Evolutionary conservation across 2,888 invertebrate genomes (phyloP).

Genomic region (Folsomia candida): DNA sequence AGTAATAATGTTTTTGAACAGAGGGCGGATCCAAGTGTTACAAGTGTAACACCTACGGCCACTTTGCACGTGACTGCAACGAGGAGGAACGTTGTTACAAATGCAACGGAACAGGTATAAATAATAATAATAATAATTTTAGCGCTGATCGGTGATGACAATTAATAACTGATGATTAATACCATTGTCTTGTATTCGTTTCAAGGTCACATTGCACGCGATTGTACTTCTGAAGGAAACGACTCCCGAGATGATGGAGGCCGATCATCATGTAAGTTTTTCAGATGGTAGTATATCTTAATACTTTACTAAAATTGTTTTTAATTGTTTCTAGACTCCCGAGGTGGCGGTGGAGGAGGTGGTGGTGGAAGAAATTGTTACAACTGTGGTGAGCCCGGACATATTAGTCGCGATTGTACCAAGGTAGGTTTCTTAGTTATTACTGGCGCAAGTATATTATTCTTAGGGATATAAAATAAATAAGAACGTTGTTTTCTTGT

Average conservation of each 20-base stretch:
- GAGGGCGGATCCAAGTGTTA: constrained; percentile 79
- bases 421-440: too few relatives aligned
- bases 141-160: neutral
- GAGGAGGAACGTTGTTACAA: constrained; percentile 70
- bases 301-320: neutral
- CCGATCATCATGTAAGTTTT: neutral
- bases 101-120: constrained; percentile 77
- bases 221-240: constrained; percentile 63
- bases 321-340: neutral
- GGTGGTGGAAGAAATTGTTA: constrained; percentile 51
- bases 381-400: constrained; percentile 57
- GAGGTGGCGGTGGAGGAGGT: neutral
- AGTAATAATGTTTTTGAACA: too few relatives aligned
- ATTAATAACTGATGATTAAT: neutral
- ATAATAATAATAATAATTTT: neutral
- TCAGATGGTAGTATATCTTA: neutral
- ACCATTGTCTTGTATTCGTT: too few relatives aligned
- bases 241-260: neutral
- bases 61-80: constrained; percentile 88
- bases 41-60: constrained; percentile 90
- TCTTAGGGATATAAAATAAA: too few relatives aligned
- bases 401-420: constrained; percentile 54
- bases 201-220: constrained; percentile 91
- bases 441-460: too few relatives aligned
- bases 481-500: too few relatives aligned